Evolutionary conservation across 2,888 invertebrate genomes (phyloP).

Genomic region (Dryococelus australis): DNA sequence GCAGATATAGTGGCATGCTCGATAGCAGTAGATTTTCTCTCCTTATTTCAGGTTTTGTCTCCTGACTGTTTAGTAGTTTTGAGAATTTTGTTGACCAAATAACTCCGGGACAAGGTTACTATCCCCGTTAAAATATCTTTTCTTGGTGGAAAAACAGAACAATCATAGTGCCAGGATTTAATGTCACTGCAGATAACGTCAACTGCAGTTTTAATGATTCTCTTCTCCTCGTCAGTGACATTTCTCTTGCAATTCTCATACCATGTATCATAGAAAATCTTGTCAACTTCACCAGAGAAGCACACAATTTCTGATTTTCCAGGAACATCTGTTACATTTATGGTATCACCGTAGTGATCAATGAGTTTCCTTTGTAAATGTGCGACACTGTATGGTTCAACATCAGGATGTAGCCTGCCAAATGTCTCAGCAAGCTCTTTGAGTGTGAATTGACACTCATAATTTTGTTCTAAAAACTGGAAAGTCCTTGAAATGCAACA

Average conservation of each 20-base stretch:
- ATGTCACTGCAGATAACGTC: not conserved
- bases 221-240: not conserved
- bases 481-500: not conserved
- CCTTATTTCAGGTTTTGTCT: not conserved
- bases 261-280: not conserved
- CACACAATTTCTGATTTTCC: not conserved
- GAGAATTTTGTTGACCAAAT: not conserved
- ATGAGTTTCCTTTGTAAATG: conserved; percentile 5
- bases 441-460: not conserved
- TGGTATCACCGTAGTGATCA: not conserved
- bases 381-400: not conserved
- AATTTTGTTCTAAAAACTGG: conserved; percentile 12
- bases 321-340: not conserved
- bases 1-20: not conserved
- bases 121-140: not conserved
- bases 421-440: conserved; percentile 11
- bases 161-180: not conserved
- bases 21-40: not conserved
- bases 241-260: not conserved
- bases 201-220: conserved; percentile 6
- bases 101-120: not conserved
- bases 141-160: not conserved
- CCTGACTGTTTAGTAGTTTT: not conserved
- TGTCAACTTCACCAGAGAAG: not conserved
- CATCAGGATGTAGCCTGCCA: conserved; percentile 17